Conservation (phyloP, 1,140 invertebrate genomes). For the Drosophila takahashii region DNA sequence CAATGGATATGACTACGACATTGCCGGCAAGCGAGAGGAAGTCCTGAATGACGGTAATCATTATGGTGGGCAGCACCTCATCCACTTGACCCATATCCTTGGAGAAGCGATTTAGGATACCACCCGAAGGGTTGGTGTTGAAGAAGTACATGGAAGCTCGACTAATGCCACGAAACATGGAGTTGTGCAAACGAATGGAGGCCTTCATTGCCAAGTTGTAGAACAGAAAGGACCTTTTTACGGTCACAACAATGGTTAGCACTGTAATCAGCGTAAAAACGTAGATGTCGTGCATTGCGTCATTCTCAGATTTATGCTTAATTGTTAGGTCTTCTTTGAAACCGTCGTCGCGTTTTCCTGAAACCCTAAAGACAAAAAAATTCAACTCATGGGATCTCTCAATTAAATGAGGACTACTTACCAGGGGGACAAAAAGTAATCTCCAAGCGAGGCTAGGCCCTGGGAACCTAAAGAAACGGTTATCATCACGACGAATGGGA, state of each 20-base stretch:
- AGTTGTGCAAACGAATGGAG: conserved; percentile 90
- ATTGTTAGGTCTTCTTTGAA: background rate
- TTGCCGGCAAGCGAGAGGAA: conserved; percentile 90
- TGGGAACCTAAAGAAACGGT: conserved; percentile 85
- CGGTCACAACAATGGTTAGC: conserved; percentile 86
- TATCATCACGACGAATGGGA: conserved; percentile 85
- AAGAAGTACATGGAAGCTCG: conserved; percentile 93
- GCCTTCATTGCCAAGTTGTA: conserved; percentile 90
- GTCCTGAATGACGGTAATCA: conserved; percentile 91
- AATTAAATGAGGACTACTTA: conserved; percentile 5
- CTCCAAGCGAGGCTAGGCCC: conserved; percentile 87
- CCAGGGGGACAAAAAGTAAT: conserved; percentile 89
- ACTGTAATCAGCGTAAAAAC: conserved; percentile 87
- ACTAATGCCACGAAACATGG: conserved; percentile 91
- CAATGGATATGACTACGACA: conserved; percentile 89
- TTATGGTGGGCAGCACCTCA: conserved; percentile 91
- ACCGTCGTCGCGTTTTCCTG: conserved; percentile 39
- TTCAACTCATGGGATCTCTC: too few species aligned
- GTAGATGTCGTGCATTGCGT: conserved; percentile 68
- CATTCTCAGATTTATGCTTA: background rate
- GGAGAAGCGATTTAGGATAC: conserved; percentile 89
- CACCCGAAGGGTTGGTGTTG: conserved; percentile 88
- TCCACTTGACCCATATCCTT: conserved; percentile 95
- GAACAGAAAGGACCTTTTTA: conserved; percentile 86
- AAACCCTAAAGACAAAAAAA: conserved; percentile 84